Conservation (phyloP, 2,888 invertebrate genomes). For the Pseudolycoriella hygida region DNA sequence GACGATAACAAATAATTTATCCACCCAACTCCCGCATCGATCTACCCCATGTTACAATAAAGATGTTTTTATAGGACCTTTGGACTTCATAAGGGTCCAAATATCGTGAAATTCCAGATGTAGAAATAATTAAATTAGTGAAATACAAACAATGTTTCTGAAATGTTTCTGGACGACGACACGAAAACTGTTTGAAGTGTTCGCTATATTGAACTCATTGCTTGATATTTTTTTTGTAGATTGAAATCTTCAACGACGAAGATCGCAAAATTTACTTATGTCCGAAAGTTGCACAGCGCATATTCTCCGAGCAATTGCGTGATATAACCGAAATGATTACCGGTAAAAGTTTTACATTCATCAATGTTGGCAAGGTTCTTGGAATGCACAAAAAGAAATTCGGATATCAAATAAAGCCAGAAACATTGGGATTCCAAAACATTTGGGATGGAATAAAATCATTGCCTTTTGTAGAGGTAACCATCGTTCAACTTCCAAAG, state of each 20-base stretch:
- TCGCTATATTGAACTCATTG: no score
- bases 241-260: conserved; percentile 24
- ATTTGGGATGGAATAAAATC: conserved; percentile 20
- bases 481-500: background rate
- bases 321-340: conserved; percentile 22
- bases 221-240: conserved; percentile 6
- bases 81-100: no score
- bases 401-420: conserved; percentile 27
- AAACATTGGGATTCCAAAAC: conserved; percentile 21
- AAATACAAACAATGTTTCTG: no score
- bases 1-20: no score
- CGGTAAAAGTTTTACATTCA: conserved; percentile 19
- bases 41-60: no score
- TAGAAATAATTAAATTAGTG: no score
- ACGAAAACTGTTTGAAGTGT: no score
- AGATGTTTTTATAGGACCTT: no score
- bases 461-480: conserved; percentile 25
- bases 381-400: conserved; percentile 27
- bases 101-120: no score
- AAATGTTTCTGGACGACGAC: no score
- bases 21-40: no score
- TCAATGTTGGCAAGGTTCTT: conserved; percentile 23
- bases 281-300: conserved; percentile 23
- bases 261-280: conserved; percentile 25
- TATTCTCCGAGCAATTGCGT: conserved; percentile 27